Percentiles rank a stretch among this genome's conserved stretches.
Conservation (phyloP, 1,140 invertebrate genomes). For the Hyphantria cunea region DNA sequence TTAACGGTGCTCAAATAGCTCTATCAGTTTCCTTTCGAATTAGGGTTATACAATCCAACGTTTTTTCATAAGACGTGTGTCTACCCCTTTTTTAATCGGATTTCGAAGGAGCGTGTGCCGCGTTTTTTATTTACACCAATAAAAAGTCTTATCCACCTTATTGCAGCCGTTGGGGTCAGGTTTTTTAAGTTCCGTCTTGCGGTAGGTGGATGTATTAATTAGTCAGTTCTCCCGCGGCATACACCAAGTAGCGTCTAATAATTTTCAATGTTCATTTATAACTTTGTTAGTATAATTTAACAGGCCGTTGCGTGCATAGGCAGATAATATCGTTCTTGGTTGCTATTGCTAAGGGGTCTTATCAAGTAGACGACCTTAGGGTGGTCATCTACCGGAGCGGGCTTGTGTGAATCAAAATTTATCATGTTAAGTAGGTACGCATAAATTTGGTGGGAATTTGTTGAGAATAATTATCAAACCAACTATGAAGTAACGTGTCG, state of each 20-base stretch:
- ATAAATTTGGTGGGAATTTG: conserved; percentile 7
- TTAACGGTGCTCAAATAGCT: conserved; percentile 72
- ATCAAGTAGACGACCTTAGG: conserved; percentile 21
- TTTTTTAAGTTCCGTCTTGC: conserved; percentile 62
- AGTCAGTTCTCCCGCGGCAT: conserved; percentile 38
- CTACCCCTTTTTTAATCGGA: conserved; percentile 80
- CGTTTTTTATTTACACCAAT: conserved; percentile 60
- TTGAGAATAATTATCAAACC: background rate
- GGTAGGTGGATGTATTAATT: conserved; percentile 77
- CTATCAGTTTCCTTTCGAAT: conserved; percentile 71
- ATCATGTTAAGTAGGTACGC: conserved; percentile 7
- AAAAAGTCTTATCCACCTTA: conserved; percentile 77
- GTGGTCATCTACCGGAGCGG: conserved; percentile 23
- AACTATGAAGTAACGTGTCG: background rate
- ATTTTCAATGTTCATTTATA: conserved; percentile 49
- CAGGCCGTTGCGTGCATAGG: conserved; percentile 34
- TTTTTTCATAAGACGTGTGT: conserved; percentile 69
- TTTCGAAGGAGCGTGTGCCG: conserved; percentile 71
- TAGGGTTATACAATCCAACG: conserved; percentile 67
- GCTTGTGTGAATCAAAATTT: conserved; percentile 13
- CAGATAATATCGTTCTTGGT: conserved; percentile 38
- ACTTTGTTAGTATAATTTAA: conserved; percentile 58
- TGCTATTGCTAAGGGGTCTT: conserved; percentile 16
- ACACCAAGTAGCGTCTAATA: conserved; percentile 34
- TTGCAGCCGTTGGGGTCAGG: conserved; percentile 68